A percentile compares a stretch with the other conserved stretches of the same genome.
phyloP scores from a whole-genome alignment of 2,888 invertebrate genomes.

The Acleris laterana region DNA sequence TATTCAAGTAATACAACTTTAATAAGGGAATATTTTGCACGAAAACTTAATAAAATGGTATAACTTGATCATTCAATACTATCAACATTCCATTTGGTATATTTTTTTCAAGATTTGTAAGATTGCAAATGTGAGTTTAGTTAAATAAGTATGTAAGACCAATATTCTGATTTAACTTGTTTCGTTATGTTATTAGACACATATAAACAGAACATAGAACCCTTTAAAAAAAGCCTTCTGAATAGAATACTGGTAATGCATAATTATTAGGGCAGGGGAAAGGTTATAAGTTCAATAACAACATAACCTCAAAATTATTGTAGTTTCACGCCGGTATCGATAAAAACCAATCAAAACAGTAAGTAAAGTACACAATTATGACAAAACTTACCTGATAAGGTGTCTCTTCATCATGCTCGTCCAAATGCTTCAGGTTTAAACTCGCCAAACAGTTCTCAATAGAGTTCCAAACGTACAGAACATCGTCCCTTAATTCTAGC shows the following conservation, averaged over 20 bases:
- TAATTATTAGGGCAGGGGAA: not conserved
- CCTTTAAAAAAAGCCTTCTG: not conserved
- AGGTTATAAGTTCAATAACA: conserved; percentile 39
- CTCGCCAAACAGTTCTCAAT: conserved; percentile 86
- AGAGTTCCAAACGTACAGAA: conserved; percentile 88
- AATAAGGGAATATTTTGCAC: no score
- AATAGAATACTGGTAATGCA: not conserved
- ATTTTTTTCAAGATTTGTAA: no score
- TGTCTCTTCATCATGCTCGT: conserved; percentile 77
- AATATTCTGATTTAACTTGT: no score
- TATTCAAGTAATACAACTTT: no score
- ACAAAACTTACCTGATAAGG: conserved; percentile 83
- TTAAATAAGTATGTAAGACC: no score
- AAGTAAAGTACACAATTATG: conserved; percentile 26
- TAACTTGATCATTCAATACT: no score
- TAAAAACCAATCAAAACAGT: not conserved
- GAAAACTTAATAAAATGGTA: no score
- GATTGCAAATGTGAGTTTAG: no score
- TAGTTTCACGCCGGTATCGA: conserved; percentile 42
- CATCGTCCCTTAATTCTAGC: conserved; percentile 86
- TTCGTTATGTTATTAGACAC: not conserved
- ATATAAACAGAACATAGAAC: not conserved
- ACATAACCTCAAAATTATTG: conserved; percentile 57
- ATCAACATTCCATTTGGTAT: no score
- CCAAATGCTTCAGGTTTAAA: conserved; percentile 82